Percentiles rank a stretch among this genome's conserved stretches.
phyloP scores from a whole-genome alignment of 2,113 vertebrate genomes.

The Machaerirhynchus nigripectus region DNA sequence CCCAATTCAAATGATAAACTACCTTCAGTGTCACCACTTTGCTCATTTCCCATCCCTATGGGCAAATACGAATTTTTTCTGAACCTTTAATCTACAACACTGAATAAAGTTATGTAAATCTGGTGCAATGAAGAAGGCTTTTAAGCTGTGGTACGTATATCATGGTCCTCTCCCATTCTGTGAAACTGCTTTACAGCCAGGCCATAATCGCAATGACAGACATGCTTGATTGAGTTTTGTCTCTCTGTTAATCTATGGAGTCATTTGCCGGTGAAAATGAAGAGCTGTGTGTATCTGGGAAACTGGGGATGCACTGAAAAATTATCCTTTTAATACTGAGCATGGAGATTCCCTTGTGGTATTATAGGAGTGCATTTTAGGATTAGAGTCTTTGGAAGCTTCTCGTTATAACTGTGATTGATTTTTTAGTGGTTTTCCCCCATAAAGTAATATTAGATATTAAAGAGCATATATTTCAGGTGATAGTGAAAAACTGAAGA shows the following conservation, averaged over 20 bases:
- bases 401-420: slow-evolving; percentile 43
- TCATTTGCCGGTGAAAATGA: slow-evolving; percentile 45
- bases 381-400: slow-evolving; percentile 25
- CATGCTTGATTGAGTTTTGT: slow-evolving; percentile 54
- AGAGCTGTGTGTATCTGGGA: slow-evolving; percentile 1
- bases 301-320: slow-evolving; percentile 28
- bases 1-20: background rate
- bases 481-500: slow-evolving; percentile 29
- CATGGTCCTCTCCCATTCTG: background rate
- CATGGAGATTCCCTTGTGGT: background rate
- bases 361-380: background rate
- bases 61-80: background rate
- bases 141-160: background rate
- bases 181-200: slow-evolving; percentile 50
- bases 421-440: slow-evolving; percentile 7
- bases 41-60: background rate
- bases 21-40: background rate
- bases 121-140: background rate
- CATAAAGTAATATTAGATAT: slow-evolving; percentile 38
- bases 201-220: slow-evolving; percentile 26
- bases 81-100: background rate
- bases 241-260: slow-evolving; percentile 45
- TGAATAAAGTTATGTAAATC: slow-evolving; percentile 36
- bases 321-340: slow-evolving; percentile 10
- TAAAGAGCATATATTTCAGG: slow-evolving; percentile 40